Conservation (phyloP, 2,113 vertebrate genomes). For the Tautogolabrus adspersus region DNA sequence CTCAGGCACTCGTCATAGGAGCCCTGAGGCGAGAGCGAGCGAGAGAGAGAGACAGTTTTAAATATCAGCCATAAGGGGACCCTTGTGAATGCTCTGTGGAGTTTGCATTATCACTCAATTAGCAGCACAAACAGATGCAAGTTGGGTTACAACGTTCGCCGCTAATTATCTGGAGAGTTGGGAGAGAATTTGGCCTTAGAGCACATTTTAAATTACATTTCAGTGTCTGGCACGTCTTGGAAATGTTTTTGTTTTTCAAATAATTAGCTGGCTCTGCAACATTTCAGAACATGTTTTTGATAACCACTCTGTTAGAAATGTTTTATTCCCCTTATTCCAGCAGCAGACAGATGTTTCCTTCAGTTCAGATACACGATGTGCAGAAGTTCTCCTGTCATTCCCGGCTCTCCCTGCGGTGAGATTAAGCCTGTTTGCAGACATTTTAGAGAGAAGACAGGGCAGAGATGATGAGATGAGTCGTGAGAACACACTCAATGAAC, state of each 20-base stretch:
- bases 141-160: not conserved
- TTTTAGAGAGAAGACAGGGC: constrained; percentile 20
- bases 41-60: constrained; percentile 2
- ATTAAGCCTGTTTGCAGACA: constrained; percentile 23
- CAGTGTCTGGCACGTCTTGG: not conserved
- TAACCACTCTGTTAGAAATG: not conserved
- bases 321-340: constrained; percentile 8
- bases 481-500: constrained; percentile 40
- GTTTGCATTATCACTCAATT: constrained; percentile 18
- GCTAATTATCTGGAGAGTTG: not conserved
- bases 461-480: constrained; percentile 44
- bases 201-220: constrained; percentile 2
- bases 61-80: constrained; percentile 5
- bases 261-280: constrained; percentile 3
- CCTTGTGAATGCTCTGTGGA: not conserved
- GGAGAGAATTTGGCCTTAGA: constrained; percentile 3
- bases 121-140: constrained; percentile 1
- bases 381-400: constrained; percentile 4
- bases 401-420: constrained; percentile 16
- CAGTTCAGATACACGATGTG: not conserved
- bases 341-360: constrained; percentile 40
- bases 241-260: constrained; percentile 4
- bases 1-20: constrained; percentile 17
- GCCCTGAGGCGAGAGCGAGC: not conserved
- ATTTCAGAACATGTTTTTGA: constrained; percentile 32